Percentiles rank a stretch among this genome's conserved stretches.
phyloP scores from a whole-genome alignment of 2,797 vertebrate species.

The Manis pentadactyla region DNA sequence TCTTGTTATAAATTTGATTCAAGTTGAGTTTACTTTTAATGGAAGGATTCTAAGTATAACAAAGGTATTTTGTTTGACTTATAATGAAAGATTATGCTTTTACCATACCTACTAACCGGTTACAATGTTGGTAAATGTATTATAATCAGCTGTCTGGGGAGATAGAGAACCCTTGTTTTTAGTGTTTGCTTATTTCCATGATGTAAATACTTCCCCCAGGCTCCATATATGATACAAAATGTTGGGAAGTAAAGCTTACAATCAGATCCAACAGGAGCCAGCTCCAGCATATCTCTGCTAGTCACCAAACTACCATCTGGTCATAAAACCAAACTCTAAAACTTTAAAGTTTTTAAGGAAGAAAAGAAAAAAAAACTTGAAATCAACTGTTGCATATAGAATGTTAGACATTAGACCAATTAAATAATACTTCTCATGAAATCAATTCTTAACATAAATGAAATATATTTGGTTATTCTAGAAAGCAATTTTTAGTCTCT shows the following conservation, averaged over 20 bases:
- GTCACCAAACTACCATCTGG: background rate
- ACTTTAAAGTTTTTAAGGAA: conserved; percentile 48
- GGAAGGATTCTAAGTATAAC: background rate
- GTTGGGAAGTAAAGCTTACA: background rate
- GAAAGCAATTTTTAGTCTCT: background rate
- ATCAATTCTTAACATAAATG: background rate
- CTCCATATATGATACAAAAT: background rate
- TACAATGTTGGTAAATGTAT: background rate
- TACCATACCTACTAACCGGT: background rate
- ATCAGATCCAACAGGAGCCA: background rate
- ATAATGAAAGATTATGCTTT: background rate
- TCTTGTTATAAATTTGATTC: background rate
- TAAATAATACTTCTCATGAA: background rate
- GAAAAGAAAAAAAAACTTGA: conserved; percentile 28
- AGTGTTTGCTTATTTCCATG: background rate
- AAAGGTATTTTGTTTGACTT: background rate
- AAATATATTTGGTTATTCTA: background rate
- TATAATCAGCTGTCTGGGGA: background rate
- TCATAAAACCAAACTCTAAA: background rate
- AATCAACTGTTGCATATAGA: background rate
- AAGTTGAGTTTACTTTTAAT: background rate
- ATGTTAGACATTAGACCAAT: background rate
- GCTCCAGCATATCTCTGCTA: background rate
- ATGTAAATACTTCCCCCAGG: background rate
- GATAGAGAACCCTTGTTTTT: background rate